Conservation (phyloP, 2,113 vertebrate genomes). For the Pelecanoides urinatrix region DNA sequence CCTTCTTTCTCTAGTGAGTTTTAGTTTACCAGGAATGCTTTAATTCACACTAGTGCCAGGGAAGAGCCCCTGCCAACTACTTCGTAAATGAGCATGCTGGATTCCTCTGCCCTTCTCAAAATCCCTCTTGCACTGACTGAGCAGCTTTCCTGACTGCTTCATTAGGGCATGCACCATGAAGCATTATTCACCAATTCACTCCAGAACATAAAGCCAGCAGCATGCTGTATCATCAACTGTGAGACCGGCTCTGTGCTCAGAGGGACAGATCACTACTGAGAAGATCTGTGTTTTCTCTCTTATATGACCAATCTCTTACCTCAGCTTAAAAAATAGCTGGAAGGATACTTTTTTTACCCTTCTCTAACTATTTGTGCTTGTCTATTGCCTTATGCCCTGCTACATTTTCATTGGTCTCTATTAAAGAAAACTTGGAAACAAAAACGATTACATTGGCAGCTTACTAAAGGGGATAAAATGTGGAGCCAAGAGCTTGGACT, state of each 20-base stretch:
- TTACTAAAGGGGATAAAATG: not conserved
- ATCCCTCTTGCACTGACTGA: not conserved
- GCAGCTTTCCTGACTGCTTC: not conserved
- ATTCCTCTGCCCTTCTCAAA: not conserved
- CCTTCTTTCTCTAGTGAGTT: not conserved
- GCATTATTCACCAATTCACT: not conserved
- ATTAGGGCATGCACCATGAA: not conserved
- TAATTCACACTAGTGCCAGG: not conserved
- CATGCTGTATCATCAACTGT: not conserved
- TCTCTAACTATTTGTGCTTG: not conserved
- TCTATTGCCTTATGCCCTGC: not conserved
- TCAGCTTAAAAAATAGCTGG: not conserved
- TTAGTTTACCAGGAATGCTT: not conserved
- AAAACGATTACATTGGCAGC: conserved; percentile 10
- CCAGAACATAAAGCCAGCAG: not conserved
- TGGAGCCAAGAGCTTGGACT: not conserved
- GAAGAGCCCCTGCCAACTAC: not conserved
- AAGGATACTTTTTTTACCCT: not conserved
- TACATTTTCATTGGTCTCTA: conserved; percentile 31
- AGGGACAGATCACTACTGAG: not conserved
- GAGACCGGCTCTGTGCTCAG: not conserved
- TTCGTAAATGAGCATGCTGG: not conserved
- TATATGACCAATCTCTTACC: not conserved
- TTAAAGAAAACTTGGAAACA: not conserved
- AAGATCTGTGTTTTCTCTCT: not conserved